A percentile compares a stretch with the other conserved stretches of the same genome.
Conservation (phyloP, 1,140 invertebrate genomes). For the Mizuhopecten yessoensis region DNA sequence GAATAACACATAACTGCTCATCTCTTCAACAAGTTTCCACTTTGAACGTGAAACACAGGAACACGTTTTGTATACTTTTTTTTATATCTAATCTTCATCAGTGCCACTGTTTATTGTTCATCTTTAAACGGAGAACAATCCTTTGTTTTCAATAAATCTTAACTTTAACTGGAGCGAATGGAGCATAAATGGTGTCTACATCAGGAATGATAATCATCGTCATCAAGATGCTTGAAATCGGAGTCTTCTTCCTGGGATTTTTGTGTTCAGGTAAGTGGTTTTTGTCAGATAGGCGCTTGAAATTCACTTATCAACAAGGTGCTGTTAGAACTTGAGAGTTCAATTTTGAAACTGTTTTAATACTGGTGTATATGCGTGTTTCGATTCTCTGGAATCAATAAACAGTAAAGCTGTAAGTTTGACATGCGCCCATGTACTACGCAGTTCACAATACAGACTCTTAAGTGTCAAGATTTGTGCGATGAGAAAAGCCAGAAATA, state of each 20-base stretch:
- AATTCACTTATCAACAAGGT: constrained; percentile 27
- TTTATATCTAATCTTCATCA: not conserved
- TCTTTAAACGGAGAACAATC: not conserved
- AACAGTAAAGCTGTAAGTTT: not conserved
- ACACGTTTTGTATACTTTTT: not conserved
- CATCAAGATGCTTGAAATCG: constrained; percentile 26
- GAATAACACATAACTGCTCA: constrained; percentile 7
- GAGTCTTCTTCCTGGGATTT: not conserved
- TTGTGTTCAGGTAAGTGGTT: constrained; percentile 33
- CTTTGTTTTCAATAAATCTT: constrained; percentile 11
- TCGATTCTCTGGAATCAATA: not conserved
- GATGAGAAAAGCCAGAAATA: not conserved
- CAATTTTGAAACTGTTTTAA: not conserved
- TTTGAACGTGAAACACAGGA: not conserved
- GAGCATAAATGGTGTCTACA: constrained; percentile 16
- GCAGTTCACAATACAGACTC: too few species aligned
- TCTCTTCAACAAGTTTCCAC: constrained; percentile 25
- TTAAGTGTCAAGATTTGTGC: not conserved
- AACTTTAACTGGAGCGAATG: constrained; percentile 25
- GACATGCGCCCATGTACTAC: not conserved
- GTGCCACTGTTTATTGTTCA: not conserved
- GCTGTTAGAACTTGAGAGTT: not conserved
- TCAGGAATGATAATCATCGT: constrained; percentile 27
- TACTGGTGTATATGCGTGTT: constrained; percentile 10
- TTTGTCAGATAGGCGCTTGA: constrained; percentile 13